A percentile compares a stretch with the other conserved stretches of the same genome.
These are phyloP conservation scores for Pelochelys cantorii DNA, from an alignment of 2,797 vertebrate species.

Conservation along the genomic window DNA sequence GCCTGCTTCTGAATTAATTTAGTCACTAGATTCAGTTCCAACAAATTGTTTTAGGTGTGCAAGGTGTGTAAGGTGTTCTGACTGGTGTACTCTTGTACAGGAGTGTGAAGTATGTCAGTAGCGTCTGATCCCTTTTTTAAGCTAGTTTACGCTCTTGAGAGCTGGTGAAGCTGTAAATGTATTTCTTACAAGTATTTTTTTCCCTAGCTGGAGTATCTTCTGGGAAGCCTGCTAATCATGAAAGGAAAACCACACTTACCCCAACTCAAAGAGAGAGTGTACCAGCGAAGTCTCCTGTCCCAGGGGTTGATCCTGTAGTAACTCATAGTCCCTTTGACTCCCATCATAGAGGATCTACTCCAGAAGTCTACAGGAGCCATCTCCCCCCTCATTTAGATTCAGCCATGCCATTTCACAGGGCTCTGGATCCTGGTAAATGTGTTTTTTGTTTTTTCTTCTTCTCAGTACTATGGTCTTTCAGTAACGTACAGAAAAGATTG, in stretches of 20 bases:
- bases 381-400: constrained; percentile 93
- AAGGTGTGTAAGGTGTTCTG: neutral
- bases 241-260: constrained; percentile 93
- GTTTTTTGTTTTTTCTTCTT: neutral
- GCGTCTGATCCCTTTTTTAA: neutral
- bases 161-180: neutral
- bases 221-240: constrained; percentile 90
- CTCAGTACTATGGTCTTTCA: neutral
- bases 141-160: too few relatives aligned
- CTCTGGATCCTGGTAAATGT: constrained; percentile 91
- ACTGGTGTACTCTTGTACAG: neutral
- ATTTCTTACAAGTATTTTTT: neutral
- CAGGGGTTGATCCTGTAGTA: constrained; percentile 88
- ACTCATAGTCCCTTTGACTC: constrained; percentile 95
- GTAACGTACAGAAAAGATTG: neutral
- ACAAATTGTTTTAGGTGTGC: neutral
- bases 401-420: constrained; percentile 91
- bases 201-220: constrained; percentile 86
- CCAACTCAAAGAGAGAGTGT: constrained; percentile 94
- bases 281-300: constrained; percentile 94
- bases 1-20: neutral
- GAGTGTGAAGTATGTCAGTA: neutral
- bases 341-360: constrained; percentile 88
- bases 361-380: constrained; percentile 92
- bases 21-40: neutral